Conservation (phyloP, 2,797 vertebrate species). For the Enteromius treurensis region DNA sequence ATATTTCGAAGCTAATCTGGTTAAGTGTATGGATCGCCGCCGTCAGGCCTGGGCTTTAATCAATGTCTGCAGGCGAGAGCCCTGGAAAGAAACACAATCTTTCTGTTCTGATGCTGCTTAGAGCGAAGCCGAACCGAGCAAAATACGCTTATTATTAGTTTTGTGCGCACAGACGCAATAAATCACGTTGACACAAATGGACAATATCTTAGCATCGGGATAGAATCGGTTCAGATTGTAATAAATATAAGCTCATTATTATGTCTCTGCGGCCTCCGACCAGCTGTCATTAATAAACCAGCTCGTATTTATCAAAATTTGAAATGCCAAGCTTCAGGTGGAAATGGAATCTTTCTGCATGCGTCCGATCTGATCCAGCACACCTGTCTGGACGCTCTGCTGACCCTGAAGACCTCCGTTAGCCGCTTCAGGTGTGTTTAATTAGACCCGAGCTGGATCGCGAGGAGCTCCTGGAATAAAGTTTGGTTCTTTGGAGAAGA, state of each 20-base stretch:
- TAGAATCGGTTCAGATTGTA: constrained; percentile 65
- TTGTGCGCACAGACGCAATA: constrained; percentile 66
- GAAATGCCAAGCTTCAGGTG: constrained; percentile 48
- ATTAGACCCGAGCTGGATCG: background rate
- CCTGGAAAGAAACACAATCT: constrained; percentile 48
- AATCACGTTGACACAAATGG: constrained; percentile 71
- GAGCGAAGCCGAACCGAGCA: constrained; percentile 67
- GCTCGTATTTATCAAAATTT: constrained; percentile 65
- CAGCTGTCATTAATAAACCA: constrained; percentile 64
- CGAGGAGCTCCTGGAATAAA: too few relatives aligned
- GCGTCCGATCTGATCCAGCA: background rate
- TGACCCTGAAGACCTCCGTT: background rate
- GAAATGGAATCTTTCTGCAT: constrained; percentile 51
- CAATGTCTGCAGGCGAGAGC: constrained; percentile 60
- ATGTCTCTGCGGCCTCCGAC: constrained; percentile 54
- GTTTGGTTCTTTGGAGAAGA: too few relatives aligned
- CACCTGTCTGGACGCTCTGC: background rate
- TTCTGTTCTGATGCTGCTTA: constrained; percentile 62
- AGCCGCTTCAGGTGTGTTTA: constrained; percentile 7
- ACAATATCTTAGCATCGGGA: constrained; percentile 71
- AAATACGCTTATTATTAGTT: constrained; percentile 74
- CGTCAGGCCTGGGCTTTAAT: constrained; percentile 54
- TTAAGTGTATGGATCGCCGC: constrained; percentile 59
- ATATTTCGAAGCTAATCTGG: constrained; percentile 54
- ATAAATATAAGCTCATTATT: constrained; percentile 71